These are phyloP conservation scores for Marasmarcha lunaedactyla DNA, from an alignment of 2,888 invertebrate genomes.

Conservation along the genomic window DNA sequence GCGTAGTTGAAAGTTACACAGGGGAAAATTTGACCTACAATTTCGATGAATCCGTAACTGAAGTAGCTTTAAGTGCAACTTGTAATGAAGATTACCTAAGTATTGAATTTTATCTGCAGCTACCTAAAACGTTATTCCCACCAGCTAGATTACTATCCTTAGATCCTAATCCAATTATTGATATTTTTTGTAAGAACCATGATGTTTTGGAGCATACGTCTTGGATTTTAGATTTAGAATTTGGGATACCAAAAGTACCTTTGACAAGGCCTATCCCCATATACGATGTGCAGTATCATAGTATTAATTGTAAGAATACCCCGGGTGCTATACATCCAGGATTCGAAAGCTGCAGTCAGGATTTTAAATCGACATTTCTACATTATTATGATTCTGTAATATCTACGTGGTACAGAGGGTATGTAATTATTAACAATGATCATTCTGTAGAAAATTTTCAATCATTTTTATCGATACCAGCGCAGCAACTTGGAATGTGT, in stretches of 20 bases:
- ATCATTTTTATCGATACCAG: slow-evolving; percentile 34
- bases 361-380: slow-evolving; percentile 31
- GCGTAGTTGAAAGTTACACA: too few species aligned
- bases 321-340: slow-evolving; percentile 40
- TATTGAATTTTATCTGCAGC: slow-evolving; percentile 21
- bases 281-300: slow-evolving; percentile 38
- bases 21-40: too few species aligned
- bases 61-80: too few species aligned
- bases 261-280: slow-evolving; percentile 24
- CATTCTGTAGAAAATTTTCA: slow-evolving; percentile 44
- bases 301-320: slow-evolving; percentile 36
- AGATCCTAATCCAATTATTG: slow-evolving; percentile 42
- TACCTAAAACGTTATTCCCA: slow-evolving; percentile 40
- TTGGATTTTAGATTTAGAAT: slow-evolving; percentile 40
- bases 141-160: slow-evolving; percentile 28
- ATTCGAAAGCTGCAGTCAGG: slow-evolving; percentile 34
- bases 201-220: slow-evolving; percentile 24
- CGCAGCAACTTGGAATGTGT: slow-evolving; percentile 43
- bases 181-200: slow-evolving; percentile 36
- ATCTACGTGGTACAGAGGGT: slow-evolving; percentile 42
- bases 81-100: too few species aligned
- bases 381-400: slow-evolving; percentile 43
- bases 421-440: slow-evolving; percentile 26
- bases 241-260: slow-evolving; percentile 12
- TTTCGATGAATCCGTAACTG: too few species aligned